A percentile compares a stretch with the other conserved stretches of the same genome.
Conservation (phyloP, 1,140 invertebrate genomes). For the Paramacrobiotus metropolitanus region DNA sequence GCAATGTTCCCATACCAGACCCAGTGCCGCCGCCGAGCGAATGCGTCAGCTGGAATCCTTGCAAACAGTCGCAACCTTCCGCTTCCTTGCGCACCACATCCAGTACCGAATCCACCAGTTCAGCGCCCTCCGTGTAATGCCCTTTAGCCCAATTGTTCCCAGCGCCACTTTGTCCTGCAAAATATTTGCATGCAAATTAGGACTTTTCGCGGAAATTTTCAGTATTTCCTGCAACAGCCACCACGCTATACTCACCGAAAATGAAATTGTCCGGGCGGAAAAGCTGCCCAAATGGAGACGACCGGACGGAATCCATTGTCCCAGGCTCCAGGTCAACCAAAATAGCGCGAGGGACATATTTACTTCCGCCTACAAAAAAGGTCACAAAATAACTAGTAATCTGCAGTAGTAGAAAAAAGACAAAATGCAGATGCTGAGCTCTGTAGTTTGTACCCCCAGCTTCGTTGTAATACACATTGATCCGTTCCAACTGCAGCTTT, state of each 20-base stretch:
- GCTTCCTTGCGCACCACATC: constrained; percentile 21
- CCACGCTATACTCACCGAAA: constrained; percentile 15
- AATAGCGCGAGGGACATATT: constrained; percentile 22
- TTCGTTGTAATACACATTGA: constrained; percentile 28
- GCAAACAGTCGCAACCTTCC: constrained; percentile 16
- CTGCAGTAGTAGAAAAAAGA: background rate
- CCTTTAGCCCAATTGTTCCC: constrained; percentile 73
- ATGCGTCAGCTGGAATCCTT: constrained; percentile 15
- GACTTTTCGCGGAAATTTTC: no score
- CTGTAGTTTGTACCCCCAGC: no score
- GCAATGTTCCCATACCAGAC: constrained; percentile 18
- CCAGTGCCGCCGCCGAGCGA: constrained; percentile 14
- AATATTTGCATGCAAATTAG: no score
- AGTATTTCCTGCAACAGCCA: no score
- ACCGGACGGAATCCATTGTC: constrained; percentile 22
- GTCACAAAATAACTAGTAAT: background rate
- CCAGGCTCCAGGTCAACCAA: constrained; percentile 34
- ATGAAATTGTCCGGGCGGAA: constrained; percentile 22
- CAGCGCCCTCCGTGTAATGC: constrained; percentile 51
- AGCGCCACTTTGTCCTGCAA: constrained; percentile 26
- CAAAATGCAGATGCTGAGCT: no score
- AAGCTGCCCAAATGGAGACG: constrained; percentile 21
- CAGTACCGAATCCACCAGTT: constrained; percentile 19
- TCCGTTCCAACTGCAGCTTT: constrained; percentile 26
- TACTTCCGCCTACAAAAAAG: background rate